phyloP scores from a whole-genome alignment of 2,113 vertebrate species.

The Ammodytes marinus region DNA sequence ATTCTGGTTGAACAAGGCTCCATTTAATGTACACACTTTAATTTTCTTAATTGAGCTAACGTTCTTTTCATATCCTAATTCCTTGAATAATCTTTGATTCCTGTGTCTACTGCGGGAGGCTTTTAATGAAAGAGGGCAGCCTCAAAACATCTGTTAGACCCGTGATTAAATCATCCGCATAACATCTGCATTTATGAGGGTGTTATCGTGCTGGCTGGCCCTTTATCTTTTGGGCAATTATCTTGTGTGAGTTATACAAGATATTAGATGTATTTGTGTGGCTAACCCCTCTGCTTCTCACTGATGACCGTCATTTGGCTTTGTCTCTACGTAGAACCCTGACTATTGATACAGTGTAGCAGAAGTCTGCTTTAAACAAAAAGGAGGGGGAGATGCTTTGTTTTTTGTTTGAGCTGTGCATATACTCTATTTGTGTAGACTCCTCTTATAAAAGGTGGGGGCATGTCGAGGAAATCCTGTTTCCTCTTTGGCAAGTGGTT shows the following conservation, averaged over 20 bases:
- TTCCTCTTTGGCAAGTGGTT: slow-evolving; percentile 61
- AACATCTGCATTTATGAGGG: slow-evolving; percentile 90
- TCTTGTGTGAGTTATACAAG: slow-evolving; percentile 67
- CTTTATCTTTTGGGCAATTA: slow-evolving; percentile 83
- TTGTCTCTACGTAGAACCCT: slow-evolving; percentile 62
- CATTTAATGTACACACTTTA: slow-evolving; percentile 95
- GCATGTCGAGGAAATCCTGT: slow-evolving; percentile 66
- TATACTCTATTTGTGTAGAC: slow-evolving; percentile 63
- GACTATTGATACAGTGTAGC: slow-evolving; percentile 61
- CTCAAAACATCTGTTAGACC: slow-evolving; percentile 87
- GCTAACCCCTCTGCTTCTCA: slow-evolving; percentile 36
- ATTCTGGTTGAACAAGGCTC: slow-evolving; percentile 89
- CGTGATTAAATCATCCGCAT: slow-evolving; percentile 86
- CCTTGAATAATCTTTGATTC: slow-evolving; percentile 93
- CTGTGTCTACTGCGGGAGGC: slow-evolving; percentile 86
- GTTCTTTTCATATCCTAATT: slow-evolving; percentile 97
- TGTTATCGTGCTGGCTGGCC: slow-evolving; percentile 82
- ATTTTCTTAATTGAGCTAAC: slow-evolving; percentile 98
- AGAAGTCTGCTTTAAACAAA: slow-evolving; percentile 64
- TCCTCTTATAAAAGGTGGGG: slow-evolving; percentile 68
- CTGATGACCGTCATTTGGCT: slow-evolving; percentile 61
- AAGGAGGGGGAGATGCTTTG: slow-evolving; percentile 58
- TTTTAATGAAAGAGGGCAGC: slow-evolving; percentile 92
- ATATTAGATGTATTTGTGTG: slow-evolving; percentile 75
- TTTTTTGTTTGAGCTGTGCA: slow-evolving; percentile 63